Percentiles rank a stretch among this genome's conserved stretches.
Evolutionary conservation across 2,113 vertebrate genomes (phyloP).

Genomic region (Clinocottus analis): DNA sequence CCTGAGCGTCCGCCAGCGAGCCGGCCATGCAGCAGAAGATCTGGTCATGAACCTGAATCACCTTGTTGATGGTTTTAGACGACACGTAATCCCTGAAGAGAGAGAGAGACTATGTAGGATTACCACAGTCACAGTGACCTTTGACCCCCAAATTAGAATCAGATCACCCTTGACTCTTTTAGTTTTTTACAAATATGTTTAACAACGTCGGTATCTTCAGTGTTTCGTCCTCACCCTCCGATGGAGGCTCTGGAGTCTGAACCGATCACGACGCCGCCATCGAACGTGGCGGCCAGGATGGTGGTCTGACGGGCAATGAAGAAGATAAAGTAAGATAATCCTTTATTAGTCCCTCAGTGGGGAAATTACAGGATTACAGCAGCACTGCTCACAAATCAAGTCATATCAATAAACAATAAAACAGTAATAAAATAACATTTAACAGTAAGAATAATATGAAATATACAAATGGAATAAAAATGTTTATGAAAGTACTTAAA

Average conservation of each 20-base stretch:
- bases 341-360: too few species aligned
- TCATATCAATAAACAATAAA: too few species aligned
- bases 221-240: constrained; percentile 83
- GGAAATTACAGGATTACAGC: too few species aligned
- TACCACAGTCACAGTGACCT: not conserved
- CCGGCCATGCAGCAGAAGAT: constrained; percentile 84
- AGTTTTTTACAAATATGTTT: not conserved
- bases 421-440: too few species aligned
- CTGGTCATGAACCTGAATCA: constrained; percentile 81
- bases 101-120: not conserved
- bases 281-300: constrained; percentile 88
- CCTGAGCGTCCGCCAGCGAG: constrained; percentile 82
- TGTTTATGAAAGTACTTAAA: too few species aligned
- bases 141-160: too few species aligned
- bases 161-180: too few species aligned
- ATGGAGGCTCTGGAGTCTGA: constrained; percentile 90
- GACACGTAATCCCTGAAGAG: constrained; percentile 72
- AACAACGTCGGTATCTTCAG: not conserved
- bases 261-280: constrained; percentile 89
- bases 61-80: constrained; percentile 82
- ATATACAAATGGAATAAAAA: too few species aligned
- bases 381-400: too few species aligned
- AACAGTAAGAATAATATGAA: too few species aligned
- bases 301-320: constrained; percentile 82
- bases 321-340: too few species aligned